phyloP scores from a whole-genome alignment of 2,888 invertebrate species.

The Drosophila conformis region DNA sequence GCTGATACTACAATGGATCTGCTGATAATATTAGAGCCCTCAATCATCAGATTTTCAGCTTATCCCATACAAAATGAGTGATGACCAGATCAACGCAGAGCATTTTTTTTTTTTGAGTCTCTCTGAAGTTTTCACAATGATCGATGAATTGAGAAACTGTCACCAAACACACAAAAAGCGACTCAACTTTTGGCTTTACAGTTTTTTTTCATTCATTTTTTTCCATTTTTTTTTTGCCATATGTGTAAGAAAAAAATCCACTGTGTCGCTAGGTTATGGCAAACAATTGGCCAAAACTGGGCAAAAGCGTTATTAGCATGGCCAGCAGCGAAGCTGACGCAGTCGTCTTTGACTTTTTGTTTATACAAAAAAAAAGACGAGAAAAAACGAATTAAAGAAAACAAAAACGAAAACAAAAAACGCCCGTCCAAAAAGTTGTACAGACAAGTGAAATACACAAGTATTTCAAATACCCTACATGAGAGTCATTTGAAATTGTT shows the following conservation, averaged over 20 bases:
- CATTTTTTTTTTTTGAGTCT: slow-evolving; percentile 3
- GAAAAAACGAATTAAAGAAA: slow-evolving; percentile 34
- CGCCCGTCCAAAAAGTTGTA: slow-evolving; percentile 62
- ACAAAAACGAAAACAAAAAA: slow-evolving; percentile 41
- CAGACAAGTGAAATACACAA: slow-evolving; percentile 73
- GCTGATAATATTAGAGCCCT: slow-evolving; percentile 29
- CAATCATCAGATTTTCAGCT: slow-evolving; percentile 27
- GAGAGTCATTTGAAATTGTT: neutral
- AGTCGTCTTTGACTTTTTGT: slow-evolving; percentile 65
- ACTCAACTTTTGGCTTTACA: slow-evolving; percentile 27
- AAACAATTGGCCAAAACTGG: slow-evolving; percentile 72
- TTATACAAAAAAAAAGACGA: slow-evolving; percentile 49
- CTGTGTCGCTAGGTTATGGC: slow-evolving; percentile 63
- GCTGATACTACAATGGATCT: slow-evolving; percentile 37
- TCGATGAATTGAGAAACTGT: slow-evolving; percentile 67
- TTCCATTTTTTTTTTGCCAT: neutral
- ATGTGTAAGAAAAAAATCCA: slow-evolving; percentile 60
- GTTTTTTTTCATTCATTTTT: slow-evolving; percentile 13
- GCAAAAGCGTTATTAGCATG: slow-evolving; percentile 66
- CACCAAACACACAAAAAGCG: slow-evolving; percentile 41
- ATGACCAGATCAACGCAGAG: slow-evolving; percentile 7
- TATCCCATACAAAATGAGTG: slow-evolving; percentile 21
- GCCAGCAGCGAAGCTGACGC: slow-evolving; percentile 45
- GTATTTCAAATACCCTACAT: slow-evolving; percentile 27
- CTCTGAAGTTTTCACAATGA: slow-evolving; percentile 44